phyloP scores from a whole-genome alignment of 30 jellyfish, hydroid and myxozoan species.

The Chrysaora quinquecirrha region DNA sequence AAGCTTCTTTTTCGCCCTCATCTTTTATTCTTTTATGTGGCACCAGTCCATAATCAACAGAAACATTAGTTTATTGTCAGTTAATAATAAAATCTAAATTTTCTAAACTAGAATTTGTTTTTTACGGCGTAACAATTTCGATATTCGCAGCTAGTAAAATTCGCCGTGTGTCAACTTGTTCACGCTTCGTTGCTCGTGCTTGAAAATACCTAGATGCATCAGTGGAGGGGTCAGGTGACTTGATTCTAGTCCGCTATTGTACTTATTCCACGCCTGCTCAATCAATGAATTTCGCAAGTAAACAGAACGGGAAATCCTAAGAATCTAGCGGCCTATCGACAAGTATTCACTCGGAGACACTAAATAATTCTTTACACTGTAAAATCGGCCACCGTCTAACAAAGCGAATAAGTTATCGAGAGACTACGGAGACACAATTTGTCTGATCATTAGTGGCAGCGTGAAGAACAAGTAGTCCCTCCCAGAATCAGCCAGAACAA shows the following conservation, averaged over 20 bases:
- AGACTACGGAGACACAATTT: too few species aligned
- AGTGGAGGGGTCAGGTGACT: conserved; percentile 70
- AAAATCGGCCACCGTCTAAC: too few species aligned
- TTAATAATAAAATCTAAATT: not conserved
- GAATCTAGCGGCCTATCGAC: too few species aligned
- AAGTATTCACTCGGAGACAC: too few species aligned
- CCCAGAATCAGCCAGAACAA: too few species aligned
- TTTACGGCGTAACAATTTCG: not conserved
- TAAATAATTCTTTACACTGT: too few species aligned
- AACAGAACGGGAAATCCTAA: not conserved
- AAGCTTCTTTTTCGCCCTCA: too few species aligned
- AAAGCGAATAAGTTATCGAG: too few species aligned
- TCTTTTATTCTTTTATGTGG: too few species aligned
- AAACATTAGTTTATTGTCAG: not conserved
- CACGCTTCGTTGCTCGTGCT: conserved; percentile 49
- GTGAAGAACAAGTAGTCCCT: too few species aligned
- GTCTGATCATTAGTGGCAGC: too few species aligned
- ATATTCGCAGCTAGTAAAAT: not conserved
- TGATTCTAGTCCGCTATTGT: conserved; percentile 45
- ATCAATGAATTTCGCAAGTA: conserved; percentile 11
- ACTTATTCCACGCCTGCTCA: conserved; percentile 31
- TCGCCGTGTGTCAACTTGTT: conserved; percentile 2
- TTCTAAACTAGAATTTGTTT: not conserved
- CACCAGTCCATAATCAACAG: not conserved
- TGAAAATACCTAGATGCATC: conserved; percentile 41